Evolutionary conservation across 2,113 vertebrate genomes (phyloP).

Genomic region (Phycodurus eques): DNA sequence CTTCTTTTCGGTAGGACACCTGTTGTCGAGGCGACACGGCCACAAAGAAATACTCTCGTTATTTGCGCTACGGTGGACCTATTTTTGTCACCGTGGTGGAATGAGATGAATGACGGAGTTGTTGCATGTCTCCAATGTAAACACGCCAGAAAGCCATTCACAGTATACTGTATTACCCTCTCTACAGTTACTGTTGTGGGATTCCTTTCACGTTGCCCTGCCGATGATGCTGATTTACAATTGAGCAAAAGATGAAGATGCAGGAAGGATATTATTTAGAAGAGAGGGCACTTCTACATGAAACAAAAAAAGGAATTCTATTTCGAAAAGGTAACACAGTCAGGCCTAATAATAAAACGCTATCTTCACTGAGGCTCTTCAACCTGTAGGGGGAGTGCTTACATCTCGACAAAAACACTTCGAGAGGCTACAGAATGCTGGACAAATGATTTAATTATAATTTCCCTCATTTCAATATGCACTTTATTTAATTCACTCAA

Average conservation of each 20-base stretch:
- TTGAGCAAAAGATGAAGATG: too few species aligned
- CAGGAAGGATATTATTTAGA: too few species aligned
- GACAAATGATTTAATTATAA: too few species aligned
- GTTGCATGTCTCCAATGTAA: conserved; percentile 3
- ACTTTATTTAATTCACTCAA: neutral
- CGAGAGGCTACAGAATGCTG: too few species aligned
- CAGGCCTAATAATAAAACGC: neutral
- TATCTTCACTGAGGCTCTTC: neutral
- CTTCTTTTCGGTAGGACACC: conserved; percentile 26
- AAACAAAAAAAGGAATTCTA: too few species aligned
- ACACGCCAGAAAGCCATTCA: conserved; percentile 3
- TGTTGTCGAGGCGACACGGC: conserved; percentile 23
- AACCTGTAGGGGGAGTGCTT: conserved; percentile 59
- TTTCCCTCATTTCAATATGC: neutral
- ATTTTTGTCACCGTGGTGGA: conserved; percentile 10
- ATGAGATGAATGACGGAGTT: conserved; percentile 23
- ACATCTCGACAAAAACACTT: neutral
- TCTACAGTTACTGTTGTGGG: too few species aligned
- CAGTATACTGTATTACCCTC: neutral
- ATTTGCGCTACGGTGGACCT: conserved; percentile 6
- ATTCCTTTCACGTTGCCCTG: too few species aligned
- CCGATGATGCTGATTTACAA: too few species aligned
- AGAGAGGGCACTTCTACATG: too few species aligned
- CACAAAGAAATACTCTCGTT: conserved; percentile 11
- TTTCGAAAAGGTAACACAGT: too few species aligned